Percentiles rank a stretch among this genome's conserved stretches.
These are phyloP conservation scores for Hafferia zeledoni DNA, from an alignment of 2,797 vertebrate genomes.

Conservation along the genomic window DNA sequence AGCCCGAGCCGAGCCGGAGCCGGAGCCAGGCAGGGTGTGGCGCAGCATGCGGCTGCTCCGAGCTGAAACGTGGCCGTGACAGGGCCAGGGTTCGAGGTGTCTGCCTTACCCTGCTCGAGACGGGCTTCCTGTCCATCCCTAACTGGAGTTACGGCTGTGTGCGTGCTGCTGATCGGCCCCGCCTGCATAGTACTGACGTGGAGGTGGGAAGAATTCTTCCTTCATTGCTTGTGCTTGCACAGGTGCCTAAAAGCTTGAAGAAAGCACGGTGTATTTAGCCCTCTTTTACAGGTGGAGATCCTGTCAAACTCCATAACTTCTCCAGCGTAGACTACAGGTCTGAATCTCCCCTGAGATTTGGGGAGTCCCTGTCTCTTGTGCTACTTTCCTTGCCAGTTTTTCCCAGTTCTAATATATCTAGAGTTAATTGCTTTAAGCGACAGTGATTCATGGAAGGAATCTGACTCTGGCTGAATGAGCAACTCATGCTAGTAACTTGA, in stretches of 20 bases:
- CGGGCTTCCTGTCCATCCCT: rapidly evolving
- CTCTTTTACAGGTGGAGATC: neutral
- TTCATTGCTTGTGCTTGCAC: neutral
- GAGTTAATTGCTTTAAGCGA: neutral
- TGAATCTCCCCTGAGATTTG: rapidly evolving
- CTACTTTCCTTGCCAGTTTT: neutral
- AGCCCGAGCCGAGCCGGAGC: neutral
- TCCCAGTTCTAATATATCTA: neutral
- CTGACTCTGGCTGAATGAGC: neutral
- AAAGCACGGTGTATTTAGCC: neutral
- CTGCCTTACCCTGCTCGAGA: neutral
- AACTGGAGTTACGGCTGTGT: neutral
- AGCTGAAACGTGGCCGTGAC: neutral
- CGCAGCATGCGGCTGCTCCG: neutral
- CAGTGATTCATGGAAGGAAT: neutral
- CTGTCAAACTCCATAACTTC: neutral
- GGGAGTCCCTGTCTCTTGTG: neutral
- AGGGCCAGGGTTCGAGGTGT: neutral
- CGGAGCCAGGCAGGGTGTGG: neutral
- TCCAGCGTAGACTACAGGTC: neutral
- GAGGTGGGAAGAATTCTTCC: rapidly evolving
- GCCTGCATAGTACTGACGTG: rapidly evolving
- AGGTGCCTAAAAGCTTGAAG: neutral
- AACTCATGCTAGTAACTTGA: neutral
- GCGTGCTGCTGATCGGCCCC: neutral